Base-by-base conservation (phyloP, 1,140 invertebrate species). In the Pseudomyrmex sp. region DNA sequence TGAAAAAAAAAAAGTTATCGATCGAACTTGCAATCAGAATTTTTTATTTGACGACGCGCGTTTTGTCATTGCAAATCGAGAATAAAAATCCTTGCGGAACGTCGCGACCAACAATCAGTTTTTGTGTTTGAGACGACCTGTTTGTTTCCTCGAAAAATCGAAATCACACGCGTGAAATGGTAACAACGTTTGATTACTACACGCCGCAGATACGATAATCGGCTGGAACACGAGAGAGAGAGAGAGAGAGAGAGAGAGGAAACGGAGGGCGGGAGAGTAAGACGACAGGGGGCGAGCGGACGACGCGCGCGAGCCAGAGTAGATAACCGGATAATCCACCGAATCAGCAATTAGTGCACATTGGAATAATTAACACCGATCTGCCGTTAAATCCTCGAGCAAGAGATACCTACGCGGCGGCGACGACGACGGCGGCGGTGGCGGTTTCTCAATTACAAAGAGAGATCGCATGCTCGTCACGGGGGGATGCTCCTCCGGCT, bases 331-430 rank as follows among this genome's bases (percentile, higher is more conserved):
- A 89, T 89, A 89, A 89, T 89, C 88, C 84, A 89, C 75, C 84
- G 75, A 88, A 86, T 89, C 87, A 84, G 87, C 88, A 88, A 88
- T 89, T 89, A 89, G 88, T 84, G 84, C 73, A 88, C 87, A 89
- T 86, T 88, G 87, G 88, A 89, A 89, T 89, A 89, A 89, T 89
- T 89, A 88, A 88, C 74, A 74, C 75, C 80, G 84, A 88, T 89
- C 75, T 82, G 56, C 84, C 86, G 26, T 85, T 88, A 89, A 88
- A 83, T 82, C 63, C 77, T 82, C 15, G 13, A 59, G 76, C 73
- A 70, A 62, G 77, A 62, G 77, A 88, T 62, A 35, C 70, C 59
- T 68, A 74, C 18, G 46, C 5, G 73, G 44, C 54, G 76, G 54
- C 35, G 5, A 7, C 35, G 35, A 7, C 35, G 5, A 0, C 35